phyloP scores from a whole-genome alignment of 2,888 invertebrate species.

The Cephus rjabovi region DNA sequence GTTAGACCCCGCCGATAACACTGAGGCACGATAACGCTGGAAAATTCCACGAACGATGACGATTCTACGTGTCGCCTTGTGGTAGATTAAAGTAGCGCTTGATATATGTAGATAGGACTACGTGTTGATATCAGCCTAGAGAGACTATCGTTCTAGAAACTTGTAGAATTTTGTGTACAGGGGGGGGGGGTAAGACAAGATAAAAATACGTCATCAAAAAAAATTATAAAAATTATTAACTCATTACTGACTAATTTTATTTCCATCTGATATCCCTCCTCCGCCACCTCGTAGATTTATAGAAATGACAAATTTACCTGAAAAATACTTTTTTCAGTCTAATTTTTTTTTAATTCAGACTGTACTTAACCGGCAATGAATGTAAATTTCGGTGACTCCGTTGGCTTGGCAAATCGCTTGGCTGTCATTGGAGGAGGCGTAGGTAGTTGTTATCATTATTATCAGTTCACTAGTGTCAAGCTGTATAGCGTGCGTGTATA shows the following conservation, averaged over 20 bases:
- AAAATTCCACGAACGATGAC: neutral
- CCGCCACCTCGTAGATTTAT: no score
- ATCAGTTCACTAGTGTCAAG: neutral
- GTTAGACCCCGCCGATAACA: neutral
- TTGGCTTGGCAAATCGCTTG: neutral
- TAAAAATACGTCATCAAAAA: neutral
- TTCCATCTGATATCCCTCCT: no score
- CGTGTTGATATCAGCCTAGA: neutral
- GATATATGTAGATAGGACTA: neutral
- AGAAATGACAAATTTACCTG: no score
- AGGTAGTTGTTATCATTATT: neutral
- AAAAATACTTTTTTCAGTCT: no score
- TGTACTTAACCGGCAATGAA: neutral
- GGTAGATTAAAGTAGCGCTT: neutral
- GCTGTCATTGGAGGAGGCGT: neutral
- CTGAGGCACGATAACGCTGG: neutral
- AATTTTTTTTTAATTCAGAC: neutral
- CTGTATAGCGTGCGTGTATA: neutral
- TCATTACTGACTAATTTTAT: neutral
- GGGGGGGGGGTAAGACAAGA: neutral
- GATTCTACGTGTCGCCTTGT: neutral
- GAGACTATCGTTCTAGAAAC: neutral
- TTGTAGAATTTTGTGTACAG: neutral
- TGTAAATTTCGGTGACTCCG: neutral
- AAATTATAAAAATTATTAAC: neutral